phyloP scores from a whole-genome alignment of 2,797 vertebrate genomes.

The Melanotaenia nigrans region DNA sequence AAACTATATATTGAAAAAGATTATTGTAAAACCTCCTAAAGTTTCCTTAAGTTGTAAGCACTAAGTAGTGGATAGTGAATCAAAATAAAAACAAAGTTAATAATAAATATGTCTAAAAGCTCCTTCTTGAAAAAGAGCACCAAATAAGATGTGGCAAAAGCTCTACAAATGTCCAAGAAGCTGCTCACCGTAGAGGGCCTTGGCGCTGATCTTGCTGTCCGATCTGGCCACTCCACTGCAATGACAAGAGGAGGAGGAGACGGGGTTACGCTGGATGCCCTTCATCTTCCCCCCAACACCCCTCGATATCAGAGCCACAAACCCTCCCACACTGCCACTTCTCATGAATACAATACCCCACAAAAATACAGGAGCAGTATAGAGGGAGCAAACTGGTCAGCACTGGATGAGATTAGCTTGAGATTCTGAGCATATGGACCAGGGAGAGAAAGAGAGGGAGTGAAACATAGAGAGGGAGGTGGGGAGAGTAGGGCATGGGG shows the following conservation, averaged over 20 bases:
- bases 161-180: slow-evolving; percentile 6
- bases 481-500: slow-evolving; percentile 27
- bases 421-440: slow-evolving; percentile 76
- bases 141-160: slow-evolving; percentile 5
- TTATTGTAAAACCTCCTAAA: background rate
- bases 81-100: slow-evolving; percentile 22
- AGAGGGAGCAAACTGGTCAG: slow-evolving; percentile 43
- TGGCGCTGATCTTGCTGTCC: slow-evolving; percentile 87
- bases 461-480: slow-evolving; percentile 34
- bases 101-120: slow-evolving; percentile 21
- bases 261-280: slow-evolving; percentile 70
- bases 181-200: slow-evolving; percentile 86
- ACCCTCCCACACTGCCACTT: slow-evolving; percentile 27
- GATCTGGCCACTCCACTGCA: slow-evolving; percentile 85
- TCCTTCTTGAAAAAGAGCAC: slow-evolving; percentile 19
- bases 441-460: slow-evolving; percentile 49
- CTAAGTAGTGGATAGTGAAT: slow-evolving; percentile 29
- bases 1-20: slow-evolving; percentile 10
- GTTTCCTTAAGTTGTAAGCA: background rate
- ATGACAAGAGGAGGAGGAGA: slow-evolving; percentile 68
- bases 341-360: slow-evolving; percentile 28
- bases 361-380: slow-evolving; percentile 23
- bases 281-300: slow-evolving; percentile 75
- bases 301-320: slow-evolving; percentile 36
- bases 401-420: slow-evolving; percentile 72